Base-by-base conservation (phyloP, 2,797 vertebrate genomes). In the Gadopsis bispinosus region DNA sequence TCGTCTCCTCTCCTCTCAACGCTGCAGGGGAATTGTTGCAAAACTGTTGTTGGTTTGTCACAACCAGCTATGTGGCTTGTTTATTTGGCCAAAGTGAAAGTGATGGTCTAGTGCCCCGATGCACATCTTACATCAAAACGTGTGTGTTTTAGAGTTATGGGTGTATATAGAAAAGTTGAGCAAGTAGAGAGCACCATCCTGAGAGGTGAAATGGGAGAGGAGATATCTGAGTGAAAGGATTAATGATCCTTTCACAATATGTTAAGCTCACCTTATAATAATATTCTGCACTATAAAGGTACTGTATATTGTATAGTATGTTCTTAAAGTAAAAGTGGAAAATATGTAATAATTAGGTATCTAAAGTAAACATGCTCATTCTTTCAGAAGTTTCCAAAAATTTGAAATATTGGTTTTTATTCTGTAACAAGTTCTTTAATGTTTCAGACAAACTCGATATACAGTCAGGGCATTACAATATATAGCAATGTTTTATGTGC, bases 11-110 rank as follows among this genome's bases (percentile, higher is more conserved):
- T 62, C 13, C 41, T 33, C 60, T 58, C 37, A 8, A 59, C 50
- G 59, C 39, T 53, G 20, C 14, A 60, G 60, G 12, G 66, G 33
- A 63, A 29, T 16, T 41, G 55, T 64, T 45, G 62, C 33, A 80
- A 77, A 77, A 59, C 63, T 62, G 65, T 53, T 35, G 50, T 53
- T 62, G 17, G 14, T 75, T 77, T 77, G 79, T 83, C 83, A 69
- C 64, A 62, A 45, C 47, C 22, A 39, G 17, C 83, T 77, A 14
- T 39, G 59, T 60, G 1, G 1, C 77, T 74, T 85, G 33, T 65
- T 53, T 63, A 22, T 75, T 48, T 41, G 39, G n/a, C 45, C 69
- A 73, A 55, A 81, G 22, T 79, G 41, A 0, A 86, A 67, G 60
- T 69, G 75, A 85, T 17, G 4, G 26, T 60, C 51, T 33, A 7